Base-by-base conservation (phyloP, 2,113 vertebrate species). In the Clarias batrachus region DNA sequence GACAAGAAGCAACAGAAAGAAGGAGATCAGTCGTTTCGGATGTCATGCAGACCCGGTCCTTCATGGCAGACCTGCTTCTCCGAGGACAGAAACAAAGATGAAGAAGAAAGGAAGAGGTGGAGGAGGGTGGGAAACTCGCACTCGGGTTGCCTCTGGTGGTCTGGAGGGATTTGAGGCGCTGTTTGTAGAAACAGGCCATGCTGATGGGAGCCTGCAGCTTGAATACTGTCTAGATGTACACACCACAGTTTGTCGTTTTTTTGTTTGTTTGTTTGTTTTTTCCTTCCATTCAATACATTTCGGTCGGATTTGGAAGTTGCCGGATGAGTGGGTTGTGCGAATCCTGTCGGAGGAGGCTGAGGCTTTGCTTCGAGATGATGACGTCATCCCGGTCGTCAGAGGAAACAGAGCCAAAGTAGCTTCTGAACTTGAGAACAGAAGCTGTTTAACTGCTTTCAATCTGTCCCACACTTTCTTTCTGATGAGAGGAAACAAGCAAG, bases 81-180 rank as follows among this genome's bases (percentile, higher is more conserved):
- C 12, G n/a, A 81, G 37, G 56, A 27, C 21, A 11, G 41, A 57
- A 41, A 30, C 68, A 83, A 57, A 60, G 81, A 37, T 62, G 74
- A 89, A 16, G 14, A 56, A 9, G 37, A 63, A 27, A 90, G 90
- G 92, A 87, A 89, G 82, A 87, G 85, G 17, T 82, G 73, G 90
- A 91, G 91, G 90, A 88, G 90, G 90, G 92, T 90, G 76, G 59
- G 54, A 12, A n/a, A 60, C 56, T 62, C 8, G 4, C 48, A 52
- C 14, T 48, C 33, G 33, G 71, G 30, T 78, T 77, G 68, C 70
- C 60, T 83, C 62, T 16, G 66, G 59, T n/a, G 87, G 25, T 65
- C 84, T 27, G 62, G 65, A 71, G 66, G 81, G 85, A 83, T 63
- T 80, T 62, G 25, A 4, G 21, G 60, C 14, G 11, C n/a, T 16